Conservation (phyloP, 2,888 invertebrate species). For the Orthosia incerta region DNA sequence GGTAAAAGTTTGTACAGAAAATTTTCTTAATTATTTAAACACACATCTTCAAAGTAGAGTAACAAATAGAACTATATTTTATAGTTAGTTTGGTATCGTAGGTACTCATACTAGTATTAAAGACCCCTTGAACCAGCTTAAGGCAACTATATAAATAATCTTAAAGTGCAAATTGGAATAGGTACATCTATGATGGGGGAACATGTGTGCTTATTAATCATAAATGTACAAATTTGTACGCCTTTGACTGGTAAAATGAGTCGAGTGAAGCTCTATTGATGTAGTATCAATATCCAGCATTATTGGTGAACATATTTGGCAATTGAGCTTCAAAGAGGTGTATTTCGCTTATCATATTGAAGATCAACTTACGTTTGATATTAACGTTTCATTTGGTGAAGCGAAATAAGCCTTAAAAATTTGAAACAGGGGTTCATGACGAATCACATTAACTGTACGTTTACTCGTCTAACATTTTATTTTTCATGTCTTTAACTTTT, state of each 20-base stretch:
- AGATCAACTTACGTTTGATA: not conserved
- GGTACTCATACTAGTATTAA: no score
- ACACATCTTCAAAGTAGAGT: no score
- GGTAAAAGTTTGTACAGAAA: no score
- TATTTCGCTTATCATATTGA: not conserved
- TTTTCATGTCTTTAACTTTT: no score
- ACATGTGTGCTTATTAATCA: no score
- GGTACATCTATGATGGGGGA: no score
- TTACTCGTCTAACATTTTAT: not conserved
- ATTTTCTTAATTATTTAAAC: no score
- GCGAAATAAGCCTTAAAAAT: not conserved
- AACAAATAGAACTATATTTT: no score
- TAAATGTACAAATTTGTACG: not conserved
- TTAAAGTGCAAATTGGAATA: no score
- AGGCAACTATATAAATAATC: no score
- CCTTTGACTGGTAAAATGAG: conserved; percentile 10
- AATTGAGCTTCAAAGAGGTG: not conserved
- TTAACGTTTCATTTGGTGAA: not conserved
- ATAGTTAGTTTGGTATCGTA: no score
- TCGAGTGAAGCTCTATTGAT: conserved; percentile 1
- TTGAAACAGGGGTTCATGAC: not conserved
- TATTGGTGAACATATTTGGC: conserved; percentile 9
- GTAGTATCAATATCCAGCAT: conserved; percentile 6
- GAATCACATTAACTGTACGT: not conserved
- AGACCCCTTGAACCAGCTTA: no score